These are phyloP conservation scores for Paradoxurus hermaphroditus DNA, from an alignment of 2,113 vertebrate species.

Conservation along the genomic window DNA sequence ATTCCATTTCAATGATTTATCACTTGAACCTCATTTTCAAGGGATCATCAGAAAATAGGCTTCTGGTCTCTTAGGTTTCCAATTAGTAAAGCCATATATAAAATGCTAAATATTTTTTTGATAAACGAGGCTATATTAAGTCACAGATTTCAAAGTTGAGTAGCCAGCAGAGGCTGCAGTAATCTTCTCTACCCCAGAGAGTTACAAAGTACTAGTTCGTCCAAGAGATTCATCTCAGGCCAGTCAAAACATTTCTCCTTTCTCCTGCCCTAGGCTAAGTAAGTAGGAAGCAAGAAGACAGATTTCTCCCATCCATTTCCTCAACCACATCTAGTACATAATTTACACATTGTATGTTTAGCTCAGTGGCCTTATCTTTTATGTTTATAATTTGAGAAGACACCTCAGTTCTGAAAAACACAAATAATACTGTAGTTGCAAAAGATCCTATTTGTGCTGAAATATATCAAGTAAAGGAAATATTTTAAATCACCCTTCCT, in stretches of 20 bases:
- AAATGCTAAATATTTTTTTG: background rate
- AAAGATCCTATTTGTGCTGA: background rate
- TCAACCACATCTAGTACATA: background rate
- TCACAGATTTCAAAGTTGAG: background rate
- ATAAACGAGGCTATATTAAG: background rate
- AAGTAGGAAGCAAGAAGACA: background rate
- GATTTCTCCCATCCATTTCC: background rate
- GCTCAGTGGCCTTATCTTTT: background rate
- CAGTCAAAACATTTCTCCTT: background rate
- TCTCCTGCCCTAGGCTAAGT: background rate
- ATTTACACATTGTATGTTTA: background rate
- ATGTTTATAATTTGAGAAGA: background rate
- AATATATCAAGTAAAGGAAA: slow-evolving; percentile 34
- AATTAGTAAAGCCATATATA: slow-evolving; percentile 13
- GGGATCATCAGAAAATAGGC: slow-evolving; percentile 38
- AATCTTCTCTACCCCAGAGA: background rate
- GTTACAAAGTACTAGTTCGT: background rate
- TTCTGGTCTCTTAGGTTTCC: slow-evolving; percentile 24
- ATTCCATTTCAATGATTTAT: slow-evolving; percentile 4
- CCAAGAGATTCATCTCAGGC: background rate
- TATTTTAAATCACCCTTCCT: slow-evolving; percentile 1
- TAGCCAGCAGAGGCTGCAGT: background rate
- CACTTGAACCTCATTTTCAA: slow-evolving; percentile 10
- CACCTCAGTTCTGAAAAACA: background rate
- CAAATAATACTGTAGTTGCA: background rate